Evolutionary conservation across 2,113 vertebrate species (phyloP).

Genomic region (Corythoichthys haematopterus): DNA sequence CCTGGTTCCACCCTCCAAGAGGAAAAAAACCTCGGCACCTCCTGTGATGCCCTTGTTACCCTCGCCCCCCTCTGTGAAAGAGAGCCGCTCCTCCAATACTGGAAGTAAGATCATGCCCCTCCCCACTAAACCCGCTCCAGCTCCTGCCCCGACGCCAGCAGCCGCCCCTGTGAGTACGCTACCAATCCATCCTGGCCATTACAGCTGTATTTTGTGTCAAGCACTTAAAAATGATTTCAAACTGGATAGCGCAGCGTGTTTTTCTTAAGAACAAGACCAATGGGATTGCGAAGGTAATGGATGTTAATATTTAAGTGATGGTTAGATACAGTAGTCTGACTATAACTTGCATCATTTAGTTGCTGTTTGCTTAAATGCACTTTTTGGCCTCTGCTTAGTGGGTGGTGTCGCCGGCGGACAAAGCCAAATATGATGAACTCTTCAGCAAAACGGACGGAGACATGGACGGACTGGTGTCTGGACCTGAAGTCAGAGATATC

Average conservation of each 20-base stretch:
- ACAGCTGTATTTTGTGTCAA: slow-evolving; percentile 13
- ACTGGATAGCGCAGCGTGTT: slow-evolving; percentile 54
- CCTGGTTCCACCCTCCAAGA: slow-evolving; percentile 92
- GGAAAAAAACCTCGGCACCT: slow-evolving; percentile 80
- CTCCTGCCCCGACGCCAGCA: slow-evolving; percentile 52
- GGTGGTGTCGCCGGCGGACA: slow-evolving; percentile 88
- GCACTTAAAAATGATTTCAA: slow-evolving; percentile 53
- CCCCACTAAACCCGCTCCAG: slow-evolving; percentile 61
- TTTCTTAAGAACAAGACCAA: slow-evolving; percentile 51
- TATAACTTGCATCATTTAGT: neutral
- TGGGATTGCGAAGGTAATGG: slow-evolving; percentile 27
- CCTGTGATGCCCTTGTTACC: slow-evolving; percentile 76
- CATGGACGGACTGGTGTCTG: slow-evolving; percentile 95
- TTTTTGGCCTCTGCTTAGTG: slow-evolving; percentile 71
- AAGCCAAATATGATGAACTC: slow-evolving; percentile 91
- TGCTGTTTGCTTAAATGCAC: neutral
- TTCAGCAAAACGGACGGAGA: slow-evolving; percentile 92
- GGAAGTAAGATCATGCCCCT: slow-evolving; percentile 77
- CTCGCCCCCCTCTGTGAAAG: slow-evolving; percentile 79
- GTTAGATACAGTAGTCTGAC: neutral
- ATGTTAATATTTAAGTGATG: neutral
- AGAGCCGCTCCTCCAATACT: slow-evolving; percentile 76
- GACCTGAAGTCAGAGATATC: slow-evolving; percentile 89
- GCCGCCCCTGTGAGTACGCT: slow-evolving; percentile 60
- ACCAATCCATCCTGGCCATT: slow-evolving; percentile 11